phyloP scores from a whole-genome alignment of 1,140 invertebrate genomes.

The Pogonognathellus flavescens region DNA sequence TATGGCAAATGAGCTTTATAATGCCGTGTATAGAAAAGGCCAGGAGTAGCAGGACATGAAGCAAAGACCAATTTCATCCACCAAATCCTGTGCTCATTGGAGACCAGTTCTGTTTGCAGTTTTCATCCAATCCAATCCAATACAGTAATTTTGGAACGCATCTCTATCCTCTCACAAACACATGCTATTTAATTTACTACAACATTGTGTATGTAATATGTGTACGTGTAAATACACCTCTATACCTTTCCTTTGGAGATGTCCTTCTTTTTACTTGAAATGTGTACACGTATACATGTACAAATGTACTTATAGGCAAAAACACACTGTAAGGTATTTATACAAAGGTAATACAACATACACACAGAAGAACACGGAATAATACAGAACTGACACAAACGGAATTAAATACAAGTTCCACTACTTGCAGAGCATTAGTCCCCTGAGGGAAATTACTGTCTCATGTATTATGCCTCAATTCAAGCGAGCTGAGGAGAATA shows the following conservation, averaged over 20 bases:
- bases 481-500: conserved; percentile 2
- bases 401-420: conserved; percentile 44
- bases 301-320: not conserved
- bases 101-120: conserved; percentile 20
- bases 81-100: not conserved
- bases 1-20: not conserved
- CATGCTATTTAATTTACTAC: too few relatives aligned
- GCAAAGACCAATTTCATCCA: conserved; percentile 7
- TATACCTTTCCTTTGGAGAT: not conserved
- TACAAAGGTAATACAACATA: not conserved
- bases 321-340: not conserved
- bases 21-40: not conserved
- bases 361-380: not conserved
- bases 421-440: conserved; percentile 42
- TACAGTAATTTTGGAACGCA: conserved; percentile 7
- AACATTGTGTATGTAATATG: not conserved
- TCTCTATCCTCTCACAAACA: not conserved
- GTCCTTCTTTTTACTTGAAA: not conserved
- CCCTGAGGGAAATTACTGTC: conserved; percentile 49
- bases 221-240: not conserved
- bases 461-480: conserved; percentile 48
- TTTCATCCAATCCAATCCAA: not conserved
- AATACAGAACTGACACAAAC: not conserved
- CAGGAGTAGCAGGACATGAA: not conserved
- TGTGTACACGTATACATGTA: not conserved